Conservation (phyloP, 2,797 vertebrate species). For the Picus viridis region DNA sequence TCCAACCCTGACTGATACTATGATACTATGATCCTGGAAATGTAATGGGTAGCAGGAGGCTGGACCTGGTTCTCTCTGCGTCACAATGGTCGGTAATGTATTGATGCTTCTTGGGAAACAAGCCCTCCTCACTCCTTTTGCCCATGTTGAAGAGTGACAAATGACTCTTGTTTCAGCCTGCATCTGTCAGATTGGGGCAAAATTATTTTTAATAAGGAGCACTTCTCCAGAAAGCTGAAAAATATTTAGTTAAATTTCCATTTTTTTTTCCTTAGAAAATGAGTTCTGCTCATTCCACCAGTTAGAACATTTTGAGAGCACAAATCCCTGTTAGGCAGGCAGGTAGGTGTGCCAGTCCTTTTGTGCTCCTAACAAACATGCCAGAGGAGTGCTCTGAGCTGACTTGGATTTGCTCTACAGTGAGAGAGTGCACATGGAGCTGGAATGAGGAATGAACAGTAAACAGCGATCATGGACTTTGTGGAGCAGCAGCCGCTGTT, state of each 20-base stretch:
- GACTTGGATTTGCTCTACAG: neutral
- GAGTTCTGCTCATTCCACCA: neutral
- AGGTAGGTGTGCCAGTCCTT: neutral
- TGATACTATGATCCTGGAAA: neutral
- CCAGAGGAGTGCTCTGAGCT: neutral
- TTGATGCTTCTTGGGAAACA: neutral
- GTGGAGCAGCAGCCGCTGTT: neutral
- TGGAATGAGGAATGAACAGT: neutral
- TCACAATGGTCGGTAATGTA: neutral
- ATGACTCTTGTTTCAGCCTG: neutral
- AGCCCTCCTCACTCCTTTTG: neutral
- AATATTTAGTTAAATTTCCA: neutral
- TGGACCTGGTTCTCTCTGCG: neutral
- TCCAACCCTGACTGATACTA: too few species aligned
- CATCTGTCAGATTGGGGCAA: neutral
- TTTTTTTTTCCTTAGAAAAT: neutral
- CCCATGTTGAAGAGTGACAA: neutral
- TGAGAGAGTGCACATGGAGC: rapidly evolving
- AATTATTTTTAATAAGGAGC: neutral
- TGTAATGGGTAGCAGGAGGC: neutral
- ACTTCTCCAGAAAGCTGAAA: neutral
- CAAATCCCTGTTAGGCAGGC: neutral
- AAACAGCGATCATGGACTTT: neutral
- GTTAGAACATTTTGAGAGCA: neutral
- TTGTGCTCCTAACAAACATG: neutral